Base-by-base conservation (phyloP, 1,140 invertebrate species). In the Tetramorium simillimum region DNA sequence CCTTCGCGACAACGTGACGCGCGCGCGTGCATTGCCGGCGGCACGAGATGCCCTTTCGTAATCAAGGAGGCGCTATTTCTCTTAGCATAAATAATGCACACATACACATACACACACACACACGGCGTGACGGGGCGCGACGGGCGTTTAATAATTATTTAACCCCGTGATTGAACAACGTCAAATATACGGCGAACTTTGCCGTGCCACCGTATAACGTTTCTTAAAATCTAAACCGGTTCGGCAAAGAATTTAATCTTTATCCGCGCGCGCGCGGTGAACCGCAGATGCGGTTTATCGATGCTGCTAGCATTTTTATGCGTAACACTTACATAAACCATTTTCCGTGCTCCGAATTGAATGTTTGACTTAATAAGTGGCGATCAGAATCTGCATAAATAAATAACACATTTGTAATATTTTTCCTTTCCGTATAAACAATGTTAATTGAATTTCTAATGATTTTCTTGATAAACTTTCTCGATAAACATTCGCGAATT, bases 211-310 rank as follows among this genome's bases (percentile, higher is more conserved):
- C 16, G 33, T 60, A 16, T 40, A 63, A 73, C 56, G 7, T 84
- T 84, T 37, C 67, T 82, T 33, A 49, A 81, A 58, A 72, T 62
- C 43, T 75, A 84, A 84, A 75, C 69, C 80, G 80, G 67, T 72
- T 72, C 7, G 24, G 21, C 80, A 40, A 84, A 37, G 80, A 84
- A 75, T 84, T 62, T 75, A 84, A 84, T 73, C 69, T 84, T 62
- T 37, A 75, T 49, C 14, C 69, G 33, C 33, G 37, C 37, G 46
- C 58, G 51, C 78, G 65, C 62, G 40, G 69, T 37, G 51, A 75
- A 84, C 69, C 69, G 69, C 80, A 75, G 69, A 84, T 84, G 80
- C 69, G 69, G 69, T 84, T 84, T 84, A 84, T 84, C 53, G 60
- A 28, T 53, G 24, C 67, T 9, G 51, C 40, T n/a, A 33, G 10